These are phyloP conservation scores for Alloscopus bannaensis DNA, from an alignment of 2,888 invertebrate species.

Conservation along the genomic window DNA sequence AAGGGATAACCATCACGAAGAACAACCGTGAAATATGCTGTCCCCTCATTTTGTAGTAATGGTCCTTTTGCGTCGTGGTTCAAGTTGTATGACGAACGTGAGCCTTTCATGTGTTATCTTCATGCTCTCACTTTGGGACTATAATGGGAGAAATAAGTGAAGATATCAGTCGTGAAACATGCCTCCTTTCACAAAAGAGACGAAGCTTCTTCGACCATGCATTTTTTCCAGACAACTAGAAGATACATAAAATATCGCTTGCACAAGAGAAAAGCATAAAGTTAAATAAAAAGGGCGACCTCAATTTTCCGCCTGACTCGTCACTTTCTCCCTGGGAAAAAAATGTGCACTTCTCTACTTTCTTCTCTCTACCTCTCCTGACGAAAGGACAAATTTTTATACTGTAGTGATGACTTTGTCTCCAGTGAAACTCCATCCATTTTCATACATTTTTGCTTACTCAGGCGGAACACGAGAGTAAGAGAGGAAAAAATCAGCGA, in stretches of 20 bases:
- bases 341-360: too few relatives aligned
- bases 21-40: too few relatives aligned
- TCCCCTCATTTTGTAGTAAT: too few relatives aligned
- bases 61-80: too few relatives aligned
- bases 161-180: too few relatives aligned
- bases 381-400: slow-evolving; percentile 13
- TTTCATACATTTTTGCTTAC: slow-evolving; percentile 47
- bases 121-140: too few relatives aligned
- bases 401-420: slow-evolving; percentile 7
- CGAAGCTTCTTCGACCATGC: too few relatives aligned
- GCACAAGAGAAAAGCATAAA: background rate
- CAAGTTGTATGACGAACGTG: too few relatives aligned
- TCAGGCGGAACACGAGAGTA: slow-evolving; percentile 34
- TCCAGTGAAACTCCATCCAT: background rate
- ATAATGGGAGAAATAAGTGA: too few relatives aligned
- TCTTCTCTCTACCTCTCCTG: background rate
- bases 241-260: background rate
- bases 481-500: slow-evolving; percentile 5
- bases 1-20: too few relatives aligned
- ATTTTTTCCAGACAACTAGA: background rate
- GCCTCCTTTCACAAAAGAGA: background rate
- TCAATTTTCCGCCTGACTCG: slow-evolving; percentile 44
- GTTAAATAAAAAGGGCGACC: slow-evolving; percentile 28
- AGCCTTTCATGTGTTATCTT: too few relatives aligned
- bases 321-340: slow-evolving; percentile 39